Conservation (phyloP, 2,888 invertebrate genomes). For the Tachystola acroxantha region DNA sequence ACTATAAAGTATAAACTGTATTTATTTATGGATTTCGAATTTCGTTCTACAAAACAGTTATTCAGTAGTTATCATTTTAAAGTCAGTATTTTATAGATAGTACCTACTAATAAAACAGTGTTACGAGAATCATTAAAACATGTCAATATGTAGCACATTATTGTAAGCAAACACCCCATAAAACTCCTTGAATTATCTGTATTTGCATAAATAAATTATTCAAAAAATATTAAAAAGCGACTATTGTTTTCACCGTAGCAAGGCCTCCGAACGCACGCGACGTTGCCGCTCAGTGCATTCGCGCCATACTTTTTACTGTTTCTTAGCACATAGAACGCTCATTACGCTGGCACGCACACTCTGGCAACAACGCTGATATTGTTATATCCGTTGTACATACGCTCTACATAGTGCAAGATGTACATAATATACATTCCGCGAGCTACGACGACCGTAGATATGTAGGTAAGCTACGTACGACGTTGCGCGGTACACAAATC, state of each 20-base stretch:
- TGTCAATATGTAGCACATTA: no score
- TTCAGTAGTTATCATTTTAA: no score
- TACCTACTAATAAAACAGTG: no score
- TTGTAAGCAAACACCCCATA: neutral
- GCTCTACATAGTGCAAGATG: conserved; percentile 66
- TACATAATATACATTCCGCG: conserved; percentile 69
- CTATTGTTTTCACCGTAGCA: conserved; percentile 71
- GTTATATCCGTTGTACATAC: conserved; percentile 54
- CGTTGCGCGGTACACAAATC: conserved; percentile 58
- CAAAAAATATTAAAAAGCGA: conserved; percentile 42
- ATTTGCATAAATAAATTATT: conserved; percentile 32
- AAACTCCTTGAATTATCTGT: neutral
- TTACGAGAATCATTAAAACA: no score
- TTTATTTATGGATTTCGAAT: no score
- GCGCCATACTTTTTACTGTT: conserved; percentile 80
- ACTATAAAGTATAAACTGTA: no score
- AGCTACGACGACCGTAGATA: conserved; percentile 57
- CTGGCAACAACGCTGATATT: conserved; percentile 48
- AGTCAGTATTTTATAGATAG: no score
- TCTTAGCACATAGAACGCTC: conserved; percentile 77
- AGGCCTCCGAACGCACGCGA: conserved; percentile 63
- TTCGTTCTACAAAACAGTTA: no score
- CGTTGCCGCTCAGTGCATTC: conserved; percentile 69
- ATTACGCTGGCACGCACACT: conserved; percentile 64
- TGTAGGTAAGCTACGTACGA: conserved; percentile 70